Base-by-base conservation (phyloP, 2,113 vertebrate species). In the Anarhynchus alexandrinus region DNA sequence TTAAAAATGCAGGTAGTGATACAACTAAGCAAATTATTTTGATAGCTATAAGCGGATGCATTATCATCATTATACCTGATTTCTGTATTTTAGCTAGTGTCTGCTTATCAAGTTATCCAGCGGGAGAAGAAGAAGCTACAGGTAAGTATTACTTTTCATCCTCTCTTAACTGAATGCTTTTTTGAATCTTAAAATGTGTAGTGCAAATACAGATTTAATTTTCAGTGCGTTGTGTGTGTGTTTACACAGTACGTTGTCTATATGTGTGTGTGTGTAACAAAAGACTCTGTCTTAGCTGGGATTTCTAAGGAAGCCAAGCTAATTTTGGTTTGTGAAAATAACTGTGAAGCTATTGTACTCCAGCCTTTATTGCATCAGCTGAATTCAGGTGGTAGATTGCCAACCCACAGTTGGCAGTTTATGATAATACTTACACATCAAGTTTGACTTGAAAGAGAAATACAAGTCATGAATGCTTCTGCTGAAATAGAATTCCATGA, bases 81-180 rank as follows among this genome's bases (percentile, higher is more conserved):
- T 95, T 97, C 19, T 97, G 11, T 94, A 11, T 98, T 98, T 94
- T 96, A 99, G 99, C 97, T 99, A 49, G 98, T 99, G 77, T 99
- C 98, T 86, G 98, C 99, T 19, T 99, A 99, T 94, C 98, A 99
- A 93, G 98, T 98, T 67, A 97, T 99, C 51, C 99, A 99, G 79
- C 98, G 98, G 96, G 99, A 99, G 94, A 99, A 99, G 97, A 99
- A 99, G 80, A 99, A 99, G 94, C 98, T 99, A 5, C 99, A 99
- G 98, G 99, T 99, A 97, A 98, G 55, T 32, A 17, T 73, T 93
- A 21, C 40, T 67, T 51, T 54, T 87, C 40, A 20, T 97, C 21
- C 26, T 97, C 20, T 86, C 19, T 77, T 83, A 17, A 5, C 34
- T 73, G 4, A 57, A 42, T 65, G 21, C 16, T 52, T 74, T 78